A percentile compares a stretch with the other conserved stretches of the same genome.
Evolutionary conservation across 2,113 vertebrate species (phyloP).

Genomic region (Cnemophilus loriae): DNA sequence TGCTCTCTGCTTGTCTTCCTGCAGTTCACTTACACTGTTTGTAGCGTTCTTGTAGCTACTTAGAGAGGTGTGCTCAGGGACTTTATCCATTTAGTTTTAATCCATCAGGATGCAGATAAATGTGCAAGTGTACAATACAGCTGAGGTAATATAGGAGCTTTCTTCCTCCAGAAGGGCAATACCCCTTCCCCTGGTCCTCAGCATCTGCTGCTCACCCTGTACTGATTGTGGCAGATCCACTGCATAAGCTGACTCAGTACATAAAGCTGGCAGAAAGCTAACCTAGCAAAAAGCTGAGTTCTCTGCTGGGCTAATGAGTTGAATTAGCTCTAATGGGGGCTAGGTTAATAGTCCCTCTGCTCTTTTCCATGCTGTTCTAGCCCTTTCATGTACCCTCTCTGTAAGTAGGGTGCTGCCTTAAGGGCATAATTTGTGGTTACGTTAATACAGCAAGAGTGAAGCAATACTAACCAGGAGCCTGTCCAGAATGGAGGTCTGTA

Average conservation of each 20-base stretch:
- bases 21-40: neutral
- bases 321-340: neutral
- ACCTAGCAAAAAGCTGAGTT: neutral
- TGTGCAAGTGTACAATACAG: neutral
- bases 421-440: neutral
- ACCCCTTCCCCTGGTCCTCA: neutral
- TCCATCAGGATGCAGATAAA: neutral
- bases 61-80: neutral
- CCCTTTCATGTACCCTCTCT: neutral
- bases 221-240: neutral
- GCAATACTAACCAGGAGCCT: neutral
- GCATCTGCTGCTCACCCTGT: neutral
- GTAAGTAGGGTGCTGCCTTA: neutral
- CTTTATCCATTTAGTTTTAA: neutral
- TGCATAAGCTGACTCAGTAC: neutral
- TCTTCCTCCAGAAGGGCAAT: neutral
- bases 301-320: constrained; percentile 13
- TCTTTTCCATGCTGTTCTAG: neutral
- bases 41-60: neutral
- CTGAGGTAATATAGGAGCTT: neutral
- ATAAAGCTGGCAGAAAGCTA: constrained; percentile 6
- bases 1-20: neutral
- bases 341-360: neutral
- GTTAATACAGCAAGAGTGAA: neutral
- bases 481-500: neutral